Evolutionary conservation across 2,888 invertebrate genomes (phyloP).

Genomic region (Stenolophus ochropezus): DNA sequence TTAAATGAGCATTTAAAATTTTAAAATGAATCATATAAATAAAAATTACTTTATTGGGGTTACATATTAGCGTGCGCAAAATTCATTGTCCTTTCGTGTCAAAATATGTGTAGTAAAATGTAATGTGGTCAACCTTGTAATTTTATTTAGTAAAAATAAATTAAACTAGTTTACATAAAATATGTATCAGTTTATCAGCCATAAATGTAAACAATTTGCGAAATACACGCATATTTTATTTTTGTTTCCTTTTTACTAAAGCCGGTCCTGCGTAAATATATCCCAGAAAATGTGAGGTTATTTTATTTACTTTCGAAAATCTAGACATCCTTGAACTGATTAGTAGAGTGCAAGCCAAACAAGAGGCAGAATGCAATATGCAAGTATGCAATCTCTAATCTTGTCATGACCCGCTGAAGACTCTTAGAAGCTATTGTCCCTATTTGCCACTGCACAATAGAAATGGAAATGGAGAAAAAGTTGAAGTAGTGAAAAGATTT

Average conservation of each 20-base stretch:
- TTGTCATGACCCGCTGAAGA: not conserved
- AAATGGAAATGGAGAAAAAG: not conserved
- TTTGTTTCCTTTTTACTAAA: not conserved
- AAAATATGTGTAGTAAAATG: too few relatives aligned
- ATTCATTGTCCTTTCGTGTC: too few relatives aligned
- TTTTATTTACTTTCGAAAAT: constrained; percentile 35
- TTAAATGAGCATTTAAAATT: too few relatives aligned
- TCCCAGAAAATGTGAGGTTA: not conserved
- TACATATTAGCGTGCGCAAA: too few relatives aligned
- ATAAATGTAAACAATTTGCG: not conserved
- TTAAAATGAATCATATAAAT: too few relatives aligned
- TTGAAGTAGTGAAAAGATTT: not conserved
- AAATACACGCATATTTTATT: not conserved
- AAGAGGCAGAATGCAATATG: not conserved
- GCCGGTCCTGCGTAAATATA: not conserved
- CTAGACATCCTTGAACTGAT: constrained; percentile 29
- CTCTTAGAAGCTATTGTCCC: not conserved
- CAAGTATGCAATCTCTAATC: not conserved
- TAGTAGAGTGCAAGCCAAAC: constrained; percentile 3
- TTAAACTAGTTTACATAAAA: not conserved
- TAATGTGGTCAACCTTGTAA: too few relatives aligned
- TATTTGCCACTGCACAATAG: not conserved
- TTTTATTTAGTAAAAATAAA: not conserved
- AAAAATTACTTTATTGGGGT: too few relatives aligned
- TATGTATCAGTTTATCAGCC: not conserved